Percentiles rank a stretch among this genome's conserved stretches.
Conservation (phyloP, 1,140 invertebrate genomes). For the Dryas iulia region DNA sequence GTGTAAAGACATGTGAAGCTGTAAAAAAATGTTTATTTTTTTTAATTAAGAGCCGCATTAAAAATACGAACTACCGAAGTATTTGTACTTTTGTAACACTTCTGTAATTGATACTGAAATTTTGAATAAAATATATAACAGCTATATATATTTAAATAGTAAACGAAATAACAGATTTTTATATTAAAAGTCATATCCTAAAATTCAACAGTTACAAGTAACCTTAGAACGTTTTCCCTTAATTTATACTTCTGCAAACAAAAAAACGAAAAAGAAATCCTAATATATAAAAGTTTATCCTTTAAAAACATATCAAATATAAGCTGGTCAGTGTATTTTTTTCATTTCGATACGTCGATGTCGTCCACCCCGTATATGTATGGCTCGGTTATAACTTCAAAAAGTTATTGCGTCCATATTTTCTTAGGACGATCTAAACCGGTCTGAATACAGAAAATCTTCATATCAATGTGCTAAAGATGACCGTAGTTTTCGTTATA, state of each 20-base stretch:
- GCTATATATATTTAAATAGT: no score
- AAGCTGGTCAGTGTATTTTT: background rate
- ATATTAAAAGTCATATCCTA: no score
- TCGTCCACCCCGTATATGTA: background rate
- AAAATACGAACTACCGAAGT: no score
- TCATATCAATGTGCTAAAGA: slow-evolving; percentile 33
- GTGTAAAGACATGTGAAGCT: no score
- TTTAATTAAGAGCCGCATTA: no score
- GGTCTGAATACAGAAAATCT: slow-evolving; percentile 34
- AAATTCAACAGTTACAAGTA: no score
- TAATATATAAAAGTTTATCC: background rate
- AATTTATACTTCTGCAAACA: background rate
- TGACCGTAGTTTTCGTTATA: slow-evolving; percentile 24
- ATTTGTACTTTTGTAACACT: no score
- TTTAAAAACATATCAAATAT: background rate
- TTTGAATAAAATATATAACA: no score
- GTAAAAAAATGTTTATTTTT: no score
- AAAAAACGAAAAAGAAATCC: background rate
- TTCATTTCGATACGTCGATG: background rate
- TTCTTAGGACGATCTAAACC: slow-evolving; percentile 35
- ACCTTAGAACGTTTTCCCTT: no score
- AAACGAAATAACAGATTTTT: no score
- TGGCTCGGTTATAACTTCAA: slow-evolving; percentile 6
- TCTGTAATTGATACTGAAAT: background rate
- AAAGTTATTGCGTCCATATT: slow-evolving; percentile 33